These are phyloP conservation scores for Ceratosolen fusciceps DNA, from an alignment of 1,140 invertebrate genomes.

Conservation along the genomic window DNA sequence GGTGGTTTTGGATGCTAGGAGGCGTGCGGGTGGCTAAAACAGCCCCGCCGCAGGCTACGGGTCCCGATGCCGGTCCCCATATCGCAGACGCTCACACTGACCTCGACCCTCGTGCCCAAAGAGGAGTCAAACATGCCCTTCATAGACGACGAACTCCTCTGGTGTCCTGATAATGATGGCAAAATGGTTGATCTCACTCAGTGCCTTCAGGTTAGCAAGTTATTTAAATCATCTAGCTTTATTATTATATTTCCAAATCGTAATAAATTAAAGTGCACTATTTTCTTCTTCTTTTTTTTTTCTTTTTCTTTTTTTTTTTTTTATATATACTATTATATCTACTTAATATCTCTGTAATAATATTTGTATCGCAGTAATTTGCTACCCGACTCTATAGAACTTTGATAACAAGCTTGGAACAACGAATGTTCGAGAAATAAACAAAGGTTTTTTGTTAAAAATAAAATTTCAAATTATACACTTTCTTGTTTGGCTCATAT, in stretches of 20 bases:
- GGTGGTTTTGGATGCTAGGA: conserved; percentile 70
- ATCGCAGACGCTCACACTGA: conserved; percentile 68
- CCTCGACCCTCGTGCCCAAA: conserved; percentile 69
- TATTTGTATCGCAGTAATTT: too few species aligned
- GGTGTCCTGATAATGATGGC: conserved; percentile 92
- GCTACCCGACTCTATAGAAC: too few species aligned
- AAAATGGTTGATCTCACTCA: conserved; percentile 91
- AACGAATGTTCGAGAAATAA: too few species aligned
- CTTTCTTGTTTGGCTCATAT: too few species aligned
- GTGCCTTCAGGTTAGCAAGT: conserved; percentile 82
- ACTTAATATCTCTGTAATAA: too few species aligned
- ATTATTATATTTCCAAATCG: background rate
- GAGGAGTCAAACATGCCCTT: conserved; percentile 85
- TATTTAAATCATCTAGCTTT: background rate
- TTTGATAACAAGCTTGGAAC: too few species aligned
- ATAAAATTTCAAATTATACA: too few species aligned
- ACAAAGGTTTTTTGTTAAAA: too few species aligned
- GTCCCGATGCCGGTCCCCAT: conserved; percentile 71
- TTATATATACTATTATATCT: too few species aligned
- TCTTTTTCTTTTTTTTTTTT: too few species aligned
- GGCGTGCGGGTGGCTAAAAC: conserved; percentile 70
- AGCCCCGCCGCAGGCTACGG: conserved; percentile 71
- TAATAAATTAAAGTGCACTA: background rate
- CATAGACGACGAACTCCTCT: conserved; percentile 92
- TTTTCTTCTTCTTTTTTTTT: too few species aligned